These are phyloP conservation scores for Lithosia quadra DNA, from an alignment of 2,888 invertebrate species.

Conservation along the genomic window DNA sequence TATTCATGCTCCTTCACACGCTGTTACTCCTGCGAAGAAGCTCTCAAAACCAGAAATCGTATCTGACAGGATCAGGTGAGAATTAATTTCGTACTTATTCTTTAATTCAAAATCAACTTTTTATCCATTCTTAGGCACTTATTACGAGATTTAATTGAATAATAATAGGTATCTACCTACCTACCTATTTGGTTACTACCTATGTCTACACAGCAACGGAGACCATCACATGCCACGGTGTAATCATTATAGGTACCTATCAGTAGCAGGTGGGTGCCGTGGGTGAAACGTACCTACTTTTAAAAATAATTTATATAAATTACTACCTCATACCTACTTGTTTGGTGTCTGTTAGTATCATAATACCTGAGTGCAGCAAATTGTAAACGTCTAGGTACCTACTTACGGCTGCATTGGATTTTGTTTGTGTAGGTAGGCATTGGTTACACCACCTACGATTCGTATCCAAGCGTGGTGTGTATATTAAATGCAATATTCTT, in stretches of 20 bases:
- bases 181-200: too few species aligned
- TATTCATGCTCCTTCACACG: constrained; percentile 85
- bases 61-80: constrained; percentile 93
- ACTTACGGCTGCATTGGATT: constrained; percentile 41
- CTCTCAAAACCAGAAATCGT: constrained; percentile 92
- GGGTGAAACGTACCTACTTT: constrained; percentile 21
- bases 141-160: constrained; percentile 22
- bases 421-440: constrained; percentile 41
- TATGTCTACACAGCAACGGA: constrained; percentile 23
- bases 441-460: constrained; percentile 40
- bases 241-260: too few species aligned
- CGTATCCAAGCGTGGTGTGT: constrained; percentile 36
- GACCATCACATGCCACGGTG: too few species aligned
- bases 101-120: constrained; percentile 12
- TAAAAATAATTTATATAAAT: constrained; percentile 8
- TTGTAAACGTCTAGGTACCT: constrained; percentile 27
- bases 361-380: constrained; percentile 22
- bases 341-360: constrained; percentile 4
- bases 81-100: constrained; percentile 43
- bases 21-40: constrained; percentile 88
- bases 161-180: too few species aligned
- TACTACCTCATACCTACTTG: constrained; percentile 1
- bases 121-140: background rate
- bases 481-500: constrained; percentile 60
- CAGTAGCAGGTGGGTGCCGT: background rate